Base-by-base conservation (phyloP, 2,888 invertebrate species). In the Lathronympha strigana region DNA sequence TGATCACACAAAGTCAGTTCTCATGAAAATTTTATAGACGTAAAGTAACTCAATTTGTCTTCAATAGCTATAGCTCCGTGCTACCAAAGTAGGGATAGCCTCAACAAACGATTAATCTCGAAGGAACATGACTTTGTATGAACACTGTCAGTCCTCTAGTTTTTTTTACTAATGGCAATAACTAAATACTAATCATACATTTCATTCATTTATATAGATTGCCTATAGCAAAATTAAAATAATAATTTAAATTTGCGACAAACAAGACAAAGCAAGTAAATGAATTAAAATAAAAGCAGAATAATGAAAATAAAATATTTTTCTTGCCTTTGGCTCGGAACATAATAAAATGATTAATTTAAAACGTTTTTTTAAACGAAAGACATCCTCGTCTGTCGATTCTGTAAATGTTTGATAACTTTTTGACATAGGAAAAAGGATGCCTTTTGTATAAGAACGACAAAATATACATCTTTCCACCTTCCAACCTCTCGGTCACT, bases 211-310 rank as follows among this genome's bases (percentile, higher is more conserved):
- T 9, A 40, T 17, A 53, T 28, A 54, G 2, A 51, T 19, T 43
- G 23, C 6, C 4, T 43, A 38, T 21, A 40, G 31, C 25, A 31
- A 17, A 21, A 43, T 33, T 36, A 51, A 58, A 64, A 64, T 49
- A 60, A 62, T 63, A 66, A 63, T 67, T 67, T 31, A 55, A 17
- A 50, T 61, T 67, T 67, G 61, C 54, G 49, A 61, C 61, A 49
- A 38, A 28, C 2, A 9, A 40, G 11, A 50, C 50, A 57, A 55
- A 55, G 55, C 61, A 57, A 57, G 54, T 61, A 21, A 61, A 49
- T 47, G 28, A 51, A 28, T 28, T 47, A 21, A 43, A 51, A 67
- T 45, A 54, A 54, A 23, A 53, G 33, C 15, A 45, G 11, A 21
- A 43, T 57, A 57, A 19, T 63, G 43, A 53, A 33, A 21, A 38